phyloP scores from a whole-genome alignment of 1,140 invertebrate species.

The Laodelphax striatellus region DNA sequence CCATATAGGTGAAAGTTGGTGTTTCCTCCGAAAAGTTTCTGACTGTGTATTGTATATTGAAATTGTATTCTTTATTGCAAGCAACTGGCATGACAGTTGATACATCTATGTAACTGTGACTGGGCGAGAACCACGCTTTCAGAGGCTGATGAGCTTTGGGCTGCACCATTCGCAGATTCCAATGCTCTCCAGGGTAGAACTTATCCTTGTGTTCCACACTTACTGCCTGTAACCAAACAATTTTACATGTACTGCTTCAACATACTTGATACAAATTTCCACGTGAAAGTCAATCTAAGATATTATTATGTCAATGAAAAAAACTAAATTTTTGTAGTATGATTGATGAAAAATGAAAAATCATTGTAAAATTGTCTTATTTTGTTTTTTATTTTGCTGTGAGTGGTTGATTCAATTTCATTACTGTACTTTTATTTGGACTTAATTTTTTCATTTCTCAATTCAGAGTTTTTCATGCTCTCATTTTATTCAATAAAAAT shows the following conservation, averaged over 20 bases:
- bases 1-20: constrained; percentile 5
- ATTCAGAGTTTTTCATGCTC: too few species aligned
- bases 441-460: too few species aligned
- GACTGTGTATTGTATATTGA: constrained; percentile 7
- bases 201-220: constrained; percentile 3
- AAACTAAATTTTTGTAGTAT: too few species aligned
- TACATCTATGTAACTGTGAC: constrained; percentile 5
- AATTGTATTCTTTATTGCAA: neutral
- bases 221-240: neutral
- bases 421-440: too few species aligned
- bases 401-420: too few species aligned
- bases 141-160: constrained; percentile 4
- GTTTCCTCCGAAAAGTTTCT: neutral
- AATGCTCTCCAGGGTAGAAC: neutral
- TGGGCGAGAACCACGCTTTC: constrained; percentile 10
- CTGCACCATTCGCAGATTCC: constrained; percentile 4
- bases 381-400: too few species aligned
- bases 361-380: too few species aligned
- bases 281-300: too few species aligned
- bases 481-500: too few species aligned
- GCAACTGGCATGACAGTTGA: neutral
- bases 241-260: neutral
- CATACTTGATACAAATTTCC: neutral
- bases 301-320: too few species aligned
- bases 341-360: too few species aligned